Conservation (phyloP, 2,888 invertebrate species). For the Epistrophella euchroma region DNA sequence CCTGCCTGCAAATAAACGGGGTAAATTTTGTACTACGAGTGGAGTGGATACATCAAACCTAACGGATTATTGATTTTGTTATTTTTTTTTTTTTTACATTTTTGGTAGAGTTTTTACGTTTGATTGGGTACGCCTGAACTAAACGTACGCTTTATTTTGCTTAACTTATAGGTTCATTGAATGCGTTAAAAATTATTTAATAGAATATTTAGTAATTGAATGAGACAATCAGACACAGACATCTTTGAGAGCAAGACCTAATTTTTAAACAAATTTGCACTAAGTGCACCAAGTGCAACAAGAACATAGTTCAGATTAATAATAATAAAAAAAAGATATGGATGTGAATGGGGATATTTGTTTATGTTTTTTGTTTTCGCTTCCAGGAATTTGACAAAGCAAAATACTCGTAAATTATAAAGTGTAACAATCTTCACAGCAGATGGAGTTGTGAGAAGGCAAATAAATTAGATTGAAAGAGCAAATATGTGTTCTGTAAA, state of each 20-base stretch:
- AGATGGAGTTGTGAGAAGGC: too few species aligned
- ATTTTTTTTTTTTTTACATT: too few species aligned
- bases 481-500: not conserved
- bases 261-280: constrained; percentile 17
- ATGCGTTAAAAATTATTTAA: not conserved
- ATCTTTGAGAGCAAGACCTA: constrained; percentile 12
- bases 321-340: not conserved
- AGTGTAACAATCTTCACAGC: too few species aligned
- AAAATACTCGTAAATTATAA: too few species aligned
- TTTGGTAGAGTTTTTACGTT: not conserved
- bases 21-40: too few species aligned
- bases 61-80: too few species aligned
- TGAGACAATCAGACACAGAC: constrained; percentile 8
- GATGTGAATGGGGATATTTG: too few species aligned
- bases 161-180: not conserved
- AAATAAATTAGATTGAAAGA: too few species aligned
- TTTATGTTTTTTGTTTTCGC: not conserved
- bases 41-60: too few species aligned
- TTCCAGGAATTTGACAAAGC: not conserved
- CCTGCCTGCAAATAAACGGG: too few species aligned
- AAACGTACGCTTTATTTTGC: not conserved
- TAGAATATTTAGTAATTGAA: constrained; percentile 6
- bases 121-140: not conserved
- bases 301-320: not conserved
- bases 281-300: not conserved